phyloP scores from a whole-genome alignment of 2,888 invertebrate genomes.

The Meliscaeva auricollis region DNA sequence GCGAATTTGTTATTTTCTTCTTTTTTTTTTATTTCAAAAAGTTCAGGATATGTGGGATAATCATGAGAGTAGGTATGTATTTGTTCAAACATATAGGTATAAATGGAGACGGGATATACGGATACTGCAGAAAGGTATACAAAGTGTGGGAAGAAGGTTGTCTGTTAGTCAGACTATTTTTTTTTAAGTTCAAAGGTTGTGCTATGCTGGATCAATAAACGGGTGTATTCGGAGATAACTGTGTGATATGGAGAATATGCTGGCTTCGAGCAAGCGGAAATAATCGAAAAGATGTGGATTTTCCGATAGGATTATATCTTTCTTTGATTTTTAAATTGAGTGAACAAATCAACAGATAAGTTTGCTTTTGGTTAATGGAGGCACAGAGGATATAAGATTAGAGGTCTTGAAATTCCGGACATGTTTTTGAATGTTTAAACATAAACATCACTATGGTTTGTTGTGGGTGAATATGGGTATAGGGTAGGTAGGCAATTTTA shows the following conservation, averaged over 20 bases:
- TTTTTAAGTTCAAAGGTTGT: constrained; percentile 53
- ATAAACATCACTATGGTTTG: neutral
- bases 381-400: neutral
- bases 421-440: constrained; percentile 21
- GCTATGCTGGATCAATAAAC: constrained; percentile 59
- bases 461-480: no score
- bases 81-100: neutral
- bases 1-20: constrained; percentile 54
- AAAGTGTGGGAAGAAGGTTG: constrained; percentile 60
- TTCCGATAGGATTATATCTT: constrained; percentile 37
- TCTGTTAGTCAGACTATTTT: constrained; percentile 53
- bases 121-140: constrained; percentile 37
- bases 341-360: constrained; percentile 42
- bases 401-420: neutral
- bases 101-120: constrained; percentile 40
- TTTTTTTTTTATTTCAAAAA: constrained; percentile 30
- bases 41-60: constrained; percentile 66
- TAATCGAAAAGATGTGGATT: constrained; percentile 43
- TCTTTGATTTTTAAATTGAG: constrained; percentile 39
- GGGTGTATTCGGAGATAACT: constrained; percentile 18
- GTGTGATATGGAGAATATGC: constrained; percentile 16
- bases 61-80: constrained; percentile 46
- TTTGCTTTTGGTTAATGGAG: constrained; percentile 6
- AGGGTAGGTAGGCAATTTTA: neutral
- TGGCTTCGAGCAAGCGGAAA: constrained; percentile 22